Percentiles rank a stretch among this genome's conserved stretches.
phyloP scores from a whole-genome alignment of 2,113 vertebrate genomes.

The Pyrgilauda ruficollis region DNA sequence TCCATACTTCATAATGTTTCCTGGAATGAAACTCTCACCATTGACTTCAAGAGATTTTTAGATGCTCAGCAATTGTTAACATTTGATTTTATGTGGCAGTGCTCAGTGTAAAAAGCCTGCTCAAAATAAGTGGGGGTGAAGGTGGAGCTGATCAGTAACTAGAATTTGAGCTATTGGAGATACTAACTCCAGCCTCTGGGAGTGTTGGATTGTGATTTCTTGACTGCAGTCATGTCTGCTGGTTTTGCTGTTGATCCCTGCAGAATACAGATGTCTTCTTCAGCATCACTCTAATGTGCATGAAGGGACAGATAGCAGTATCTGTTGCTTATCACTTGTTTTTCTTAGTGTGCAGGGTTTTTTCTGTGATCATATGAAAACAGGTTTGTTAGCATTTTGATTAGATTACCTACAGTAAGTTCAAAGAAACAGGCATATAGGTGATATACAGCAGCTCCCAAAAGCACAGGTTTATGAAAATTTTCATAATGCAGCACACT shows the following conservation, averaged over 20 bases:
- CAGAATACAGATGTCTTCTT: background rate
- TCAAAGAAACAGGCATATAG: background rate
- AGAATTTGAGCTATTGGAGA: background rate
- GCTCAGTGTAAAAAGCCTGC: background rate
- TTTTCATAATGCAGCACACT: background rate
- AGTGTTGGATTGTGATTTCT: background rate
- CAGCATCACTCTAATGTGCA: background rate
- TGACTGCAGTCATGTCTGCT: background rate
- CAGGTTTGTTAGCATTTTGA: background rate
- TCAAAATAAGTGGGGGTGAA: background rate
- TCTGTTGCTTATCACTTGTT: background rate
- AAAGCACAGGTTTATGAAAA: background rate
- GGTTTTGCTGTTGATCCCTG: background rate
- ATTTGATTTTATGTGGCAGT: background rate
- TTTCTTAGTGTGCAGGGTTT: background rate
- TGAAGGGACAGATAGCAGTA: background rate
- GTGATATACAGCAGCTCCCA: background rate
- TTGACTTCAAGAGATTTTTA: background rate
- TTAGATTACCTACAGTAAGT: constrained; percentile 14
- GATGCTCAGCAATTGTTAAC: background rate
- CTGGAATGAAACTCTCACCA: background rate
- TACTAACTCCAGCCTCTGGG: background rate
- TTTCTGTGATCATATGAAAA: background rate
- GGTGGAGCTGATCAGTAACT: background rate
- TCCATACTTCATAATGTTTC: background rate